Evolutionary conservation across 2,888 invertebrate genomes (phyloP), one percentile per base, ranked within the genome.

Genomic region (Hofmannophila pseudospretella): DNA sequence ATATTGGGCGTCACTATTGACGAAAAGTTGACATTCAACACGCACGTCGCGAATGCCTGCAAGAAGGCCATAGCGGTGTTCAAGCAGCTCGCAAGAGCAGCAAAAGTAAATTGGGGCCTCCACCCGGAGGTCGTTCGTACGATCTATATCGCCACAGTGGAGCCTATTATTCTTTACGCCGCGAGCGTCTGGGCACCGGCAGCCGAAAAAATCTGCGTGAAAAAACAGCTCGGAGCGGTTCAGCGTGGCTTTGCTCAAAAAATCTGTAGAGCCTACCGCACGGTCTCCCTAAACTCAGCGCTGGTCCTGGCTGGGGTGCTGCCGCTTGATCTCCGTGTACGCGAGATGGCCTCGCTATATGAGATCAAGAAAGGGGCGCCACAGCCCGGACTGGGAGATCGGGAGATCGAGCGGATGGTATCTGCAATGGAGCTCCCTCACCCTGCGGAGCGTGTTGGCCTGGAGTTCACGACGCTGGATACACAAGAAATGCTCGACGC

Each of bases 221-320:
- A 7, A 2, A 38, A 37, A 8, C 25, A 39, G 4, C 35, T 43
- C 0, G 22, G 30, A 14, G n/a, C 10, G 1, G 34, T 43, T 0
- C 44, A 46, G 7, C 9, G 44, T 1, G 42, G 41, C 0, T 43
- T 49, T 12, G 41, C 33, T 0, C 43, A 43, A n/a, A 49, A 44
- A 16, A 14, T 46, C 0, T 7, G n/a, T 0, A 41, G 34, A 27
- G 30, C 42, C 0, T 40, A 44, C 23, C 13, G 41, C 0, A 49
- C 49, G 0, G 41, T 39, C 3, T 50, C 49, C 2, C 38, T 48
- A 2, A 40, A 41, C 19, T 35, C 49, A 9, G 42, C 42, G 1
- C 26, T 7, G 16, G 32, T 10, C 5, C 22, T 22, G 22, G 22
- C 22, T 2, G 22, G 22, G 5, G 7, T 22, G 3, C 16, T 16